Base-by-base conservation (phyloP, 2,113 vertebrate species). In the Phycodurus eques region DNA sequence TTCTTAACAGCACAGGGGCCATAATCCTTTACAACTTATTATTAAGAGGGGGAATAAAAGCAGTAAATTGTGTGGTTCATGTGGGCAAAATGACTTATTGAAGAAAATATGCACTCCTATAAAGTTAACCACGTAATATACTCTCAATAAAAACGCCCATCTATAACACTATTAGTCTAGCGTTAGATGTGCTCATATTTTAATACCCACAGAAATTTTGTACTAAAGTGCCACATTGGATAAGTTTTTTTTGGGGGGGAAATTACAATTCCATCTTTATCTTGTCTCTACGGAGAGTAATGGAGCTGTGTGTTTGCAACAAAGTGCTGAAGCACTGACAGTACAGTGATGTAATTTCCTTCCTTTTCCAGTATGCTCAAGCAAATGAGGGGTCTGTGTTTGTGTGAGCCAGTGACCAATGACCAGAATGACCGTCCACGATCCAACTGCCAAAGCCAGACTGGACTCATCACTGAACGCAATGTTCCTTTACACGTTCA, bases 291-390 rank as follows among this genome's bases (percentile, higher is more conserved):
- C 71, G 73, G 43, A 67, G 61, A 46, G 69, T 47, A 67, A 78
- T 67, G 42, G 78, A 79, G 66, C 66, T 67, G 76, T 77, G 46
- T 31, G 56, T 74, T 70, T 72, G 66, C 79, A 61, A 31, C 13
- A 68, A 87, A 73, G 74, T 80, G 70, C 68, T 73, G 71, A 87
- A 80, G 65, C 73, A 72, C 68, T 77, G 74, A 79, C 65, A 75
- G 75, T 69, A 78, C 84, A 70, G 80, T 77, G 68, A 76, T 77
- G 77, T 77, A 27, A 84, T 88, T 88, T 90, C 84, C 80, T 79
- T 86, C 73, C 72, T 72, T 22, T 75, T 74, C 59, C 27, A 76
- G 54, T 61, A 7, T 67, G 39, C 27, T 33, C 2, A 13, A 56
- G 64, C 71, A 65, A 60, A 59, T 20, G 6, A 39, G 68, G 67